Percentiles rank a stretch among this genome's conserved stretches.
Evolutionary conservation across 1,140 invertebrate species (phyloP).

Genomic region (Bombus terrestris): DNA sequence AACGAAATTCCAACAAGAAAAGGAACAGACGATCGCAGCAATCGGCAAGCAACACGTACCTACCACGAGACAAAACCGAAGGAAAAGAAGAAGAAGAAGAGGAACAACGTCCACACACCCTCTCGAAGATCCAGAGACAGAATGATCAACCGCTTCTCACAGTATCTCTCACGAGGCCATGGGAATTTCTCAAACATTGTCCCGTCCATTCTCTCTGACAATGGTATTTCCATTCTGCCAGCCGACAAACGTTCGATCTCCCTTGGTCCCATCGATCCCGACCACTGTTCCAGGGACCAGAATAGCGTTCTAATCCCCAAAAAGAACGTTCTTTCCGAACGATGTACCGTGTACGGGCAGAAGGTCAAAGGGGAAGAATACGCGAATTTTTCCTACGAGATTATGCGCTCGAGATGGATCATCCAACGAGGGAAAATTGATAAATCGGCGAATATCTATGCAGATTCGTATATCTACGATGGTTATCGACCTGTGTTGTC

Average conservation of each 20-base stretch:
- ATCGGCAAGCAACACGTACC: background rate
- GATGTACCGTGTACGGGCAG: slow-evolving; percentile 10
- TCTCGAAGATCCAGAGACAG: slow-evolving; percentile 39
- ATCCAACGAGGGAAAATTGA: background rate
- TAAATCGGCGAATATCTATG: too few species aligned
- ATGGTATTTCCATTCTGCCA: slow-evolving; percentile 66
- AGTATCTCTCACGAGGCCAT: slow-evolving; percentile 55
- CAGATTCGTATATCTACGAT: slow-evolving; percentile 46
- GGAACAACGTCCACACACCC: background rate
- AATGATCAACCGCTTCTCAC: slow-evolving; percentile 56
- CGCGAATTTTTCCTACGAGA: slow-evolving; percentile 74
- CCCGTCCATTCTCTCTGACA: slow-evolving; percentile 55
- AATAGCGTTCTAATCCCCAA: slow-evolving; percentile 44
- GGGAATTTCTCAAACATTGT: slow-evolving; percentile 68
- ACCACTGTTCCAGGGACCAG: background rate
- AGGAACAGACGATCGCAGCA: slow-evolving; percentile 9
- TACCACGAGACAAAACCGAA: background rate
- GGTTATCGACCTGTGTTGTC: background rate
- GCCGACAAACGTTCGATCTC: slow-evolving; percentile 70
- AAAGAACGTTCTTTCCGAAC: slow-evolving; percentile 34
- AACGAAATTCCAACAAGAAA: slow-evolving; percentile 23
- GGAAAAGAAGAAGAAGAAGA: background rate
- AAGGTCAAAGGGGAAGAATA: slow-evolving; percentile 37
- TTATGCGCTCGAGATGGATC: slow-evolving; percentile 77
- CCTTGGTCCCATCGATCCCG: slow-evolving; percentile 54